Base-by-base conservation (phyloP, 2,797 vertebrate species). In the Lerista edwardsae region DNA sequence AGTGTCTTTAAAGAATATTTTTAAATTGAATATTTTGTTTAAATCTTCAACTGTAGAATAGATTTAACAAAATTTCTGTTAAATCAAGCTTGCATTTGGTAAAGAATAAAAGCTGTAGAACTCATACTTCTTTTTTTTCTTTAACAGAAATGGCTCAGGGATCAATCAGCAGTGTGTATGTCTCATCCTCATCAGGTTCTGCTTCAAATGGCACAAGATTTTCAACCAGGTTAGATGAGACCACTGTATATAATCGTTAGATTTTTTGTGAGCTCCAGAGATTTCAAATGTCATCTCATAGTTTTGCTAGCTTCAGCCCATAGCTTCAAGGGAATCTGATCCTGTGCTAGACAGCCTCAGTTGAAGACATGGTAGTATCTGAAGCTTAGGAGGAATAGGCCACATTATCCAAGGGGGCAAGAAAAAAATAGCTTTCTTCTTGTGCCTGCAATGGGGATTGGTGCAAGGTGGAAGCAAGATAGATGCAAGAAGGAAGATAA, bases 91-190 rank as follows among this genome's bases (percentile, higher is more conserved):
- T 85, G 21, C 82, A 25, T 2, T 73, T 74, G 23, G 23, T 39
- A 44, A 23, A 55, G 29, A 82, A 44, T 31, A 57, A 29, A 34
- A 27, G 15, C 61, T 34, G 29, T 61, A 75, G 10, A 86, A 75
- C 36, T 55, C 78, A 31, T 68, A 44, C 36, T 82, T 3, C 57
- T n/a, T 81, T 88, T 87, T 86, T 64, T 0, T 91, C 51, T 55
- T 87, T 86, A 73, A 15, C 95, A 99, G 99, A 99, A 96, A 99
- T 99, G 99, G 98, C 99, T 94, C 98, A 99, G 95, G 99, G 98
- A 89, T 97, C 98, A 81, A 98, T 99, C 91, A 98, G 97, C 93
- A 98, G 97, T 75, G 97, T 98, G 71, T 98, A 98, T 95, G 97
- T 99, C 96, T 97, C 98, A 2, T 97, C 97, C 91, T 97, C 98